phyloP scores from a whole-genome alignment of 2,888 invertebrate species.

The Agrotis clavis region DNA sequence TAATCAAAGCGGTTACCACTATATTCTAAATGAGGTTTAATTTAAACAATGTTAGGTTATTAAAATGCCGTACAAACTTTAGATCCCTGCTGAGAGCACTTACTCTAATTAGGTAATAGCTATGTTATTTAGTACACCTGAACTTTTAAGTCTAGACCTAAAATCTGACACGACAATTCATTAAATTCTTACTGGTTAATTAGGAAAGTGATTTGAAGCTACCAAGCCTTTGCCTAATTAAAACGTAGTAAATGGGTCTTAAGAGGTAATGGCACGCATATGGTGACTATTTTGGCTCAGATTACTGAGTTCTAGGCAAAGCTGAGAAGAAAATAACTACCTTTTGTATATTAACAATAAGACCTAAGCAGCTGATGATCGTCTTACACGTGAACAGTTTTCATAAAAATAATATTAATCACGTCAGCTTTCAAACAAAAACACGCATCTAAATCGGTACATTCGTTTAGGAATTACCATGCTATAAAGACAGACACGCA shows the following conservation, averaged over 20 bases:
- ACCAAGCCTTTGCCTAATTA: constrained; percentile 16
- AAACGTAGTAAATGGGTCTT: constrained; percentile 14
- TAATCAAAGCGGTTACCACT: constrained; percentile 22
- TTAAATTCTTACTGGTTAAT: constrained; percentile 28
- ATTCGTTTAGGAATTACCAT: no score
- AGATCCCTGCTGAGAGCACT: constrained; percentile 25
- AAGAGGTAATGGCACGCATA: constrained; percentile 14
- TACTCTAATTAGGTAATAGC: constrained; percentile 25
- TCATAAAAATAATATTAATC: no score
- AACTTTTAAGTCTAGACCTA: constrained; percentile 11
- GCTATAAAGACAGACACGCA: no score
- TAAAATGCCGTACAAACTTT: constrained; percentile 45
- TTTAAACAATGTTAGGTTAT: constrained; percentile 41
- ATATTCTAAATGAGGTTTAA: constrained; percentile 10
- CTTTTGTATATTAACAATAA: not conserved
- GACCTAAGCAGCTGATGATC: not conserved
- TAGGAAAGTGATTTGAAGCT: constrained; percentile 8
- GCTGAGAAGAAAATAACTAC: not conserved
- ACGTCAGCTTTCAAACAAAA: no score
- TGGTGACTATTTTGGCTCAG: not conserved
- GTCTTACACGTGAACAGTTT: no score
- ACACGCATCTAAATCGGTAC: no score
- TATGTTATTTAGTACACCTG: constrained; percentile 26
- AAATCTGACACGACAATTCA: constrained; percentile 16
- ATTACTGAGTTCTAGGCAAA: constrained; percentile 10